These are phyloP conservation scores for Carettochelys insculpta DNA, from an alignment of 2,113 vertebrate species.

Conservation along the genomic window DNA sequence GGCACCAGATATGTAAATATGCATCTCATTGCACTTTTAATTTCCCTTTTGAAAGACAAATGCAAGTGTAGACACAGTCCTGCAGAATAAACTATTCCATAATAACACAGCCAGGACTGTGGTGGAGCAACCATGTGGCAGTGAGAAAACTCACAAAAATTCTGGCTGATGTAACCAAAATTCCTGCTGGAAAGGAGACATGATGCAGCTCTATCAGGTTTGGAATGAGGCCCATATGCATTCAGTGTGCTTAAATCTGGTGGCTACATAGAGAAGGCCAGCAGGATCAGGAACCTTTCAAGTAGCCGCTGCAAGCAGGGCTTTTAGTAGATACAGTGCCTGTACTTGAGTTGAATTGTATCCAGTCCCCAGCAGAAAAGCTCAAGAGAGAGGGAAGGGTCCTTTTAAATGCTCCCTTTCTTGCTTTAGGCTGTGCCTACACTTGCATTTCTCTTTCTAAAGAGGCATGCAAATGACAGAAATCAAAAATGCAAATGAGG, in stretches of 20 bases:
- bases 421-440: no score
- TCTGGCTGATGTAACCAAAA: background rate
- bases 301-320: background rate
- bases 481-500: no score
- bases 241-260: background rate
- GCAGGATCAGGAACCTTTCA: background rate
- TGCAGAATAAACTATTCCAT: no score
- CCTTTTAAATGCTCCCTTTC: background rate
- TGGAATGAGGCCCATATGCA: background rate
- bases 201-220: background rate
- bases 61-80: no score
- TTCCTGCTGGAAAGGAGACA: background rate
- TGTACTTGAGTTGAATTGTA: background rate
- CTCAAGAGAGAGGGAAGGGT: background rate
- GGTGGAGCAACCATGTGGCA: background rate
- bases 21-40: no score
- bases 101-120: background rate
- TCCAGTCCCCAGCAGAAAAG: background rate
- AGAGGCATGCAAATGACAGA: no score
- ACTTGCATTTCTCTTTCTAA: no score
- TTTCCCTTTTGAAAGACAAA: no score
- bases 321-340: background rate
- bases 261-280: background rate
- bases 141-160: background rate
- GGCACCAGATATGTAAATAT: no score